Conservation (phyloP, 2,113 vertebrate species). For the Pachyramphus minor region DNA sequence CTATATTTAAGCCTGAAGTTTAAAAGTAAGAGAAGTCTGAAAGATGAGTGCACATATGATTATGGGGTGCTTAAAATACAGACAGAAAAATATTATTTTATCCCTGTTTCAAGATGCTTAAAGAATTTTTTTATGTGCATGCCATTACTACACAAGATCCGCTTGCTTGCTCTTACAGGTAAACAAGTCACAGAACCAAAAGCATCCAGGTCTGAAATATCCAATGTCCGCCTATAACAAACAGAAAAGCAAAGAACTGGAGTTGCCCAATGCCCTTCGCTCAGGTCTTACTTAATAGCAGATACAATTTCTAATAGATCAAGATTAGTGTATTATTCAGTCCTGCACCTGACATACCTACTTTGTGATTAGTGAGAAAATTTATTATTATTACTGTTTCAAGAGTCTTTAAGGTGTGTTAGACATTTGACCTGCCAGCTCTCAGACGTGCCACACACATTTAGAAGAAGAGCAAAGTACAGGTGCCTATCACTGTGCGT, state of each 20-base stretch:
- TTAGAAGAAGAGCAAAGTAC: background rate
- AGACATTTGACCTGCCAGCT: background rate
- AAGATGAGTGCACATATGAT: background rate
- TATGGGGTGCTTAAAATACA: conserved; percentile 12
- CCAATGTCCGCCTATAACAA: background rate
- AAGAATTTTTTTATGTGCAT: background rate
- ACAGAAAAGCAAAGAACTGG: background rate
- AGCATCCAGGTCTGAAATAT: background rate
- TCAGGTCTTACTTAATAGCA: background rate
- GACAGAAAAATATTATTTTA: conserved; percentile 16
- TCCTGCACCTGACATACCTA: background rate
- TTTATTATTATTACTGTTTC: background rate
- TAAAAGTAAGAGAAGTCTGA: background rate
- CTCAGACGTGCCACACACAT: background rate
- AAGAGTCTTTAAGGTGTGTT: background rate
- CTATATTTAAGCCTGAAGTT: conserved; percentile 35
- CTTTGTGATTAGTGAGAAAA: background rate
- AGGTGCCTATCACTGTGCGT: background rate
- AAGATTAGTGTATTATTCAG: background rate
- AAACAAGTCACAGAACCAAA: background rate
- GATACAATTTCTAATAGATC: background rate
- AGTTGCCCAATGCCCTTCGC: background rate
- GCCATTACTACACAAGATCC: background rate
- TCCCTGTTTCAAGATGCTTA: background rate
- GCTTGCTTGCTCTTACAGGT: background rate